Conservation (phyloP, 1,140 invertebrate genomes). For the Dysdera silvatica region DNA sequence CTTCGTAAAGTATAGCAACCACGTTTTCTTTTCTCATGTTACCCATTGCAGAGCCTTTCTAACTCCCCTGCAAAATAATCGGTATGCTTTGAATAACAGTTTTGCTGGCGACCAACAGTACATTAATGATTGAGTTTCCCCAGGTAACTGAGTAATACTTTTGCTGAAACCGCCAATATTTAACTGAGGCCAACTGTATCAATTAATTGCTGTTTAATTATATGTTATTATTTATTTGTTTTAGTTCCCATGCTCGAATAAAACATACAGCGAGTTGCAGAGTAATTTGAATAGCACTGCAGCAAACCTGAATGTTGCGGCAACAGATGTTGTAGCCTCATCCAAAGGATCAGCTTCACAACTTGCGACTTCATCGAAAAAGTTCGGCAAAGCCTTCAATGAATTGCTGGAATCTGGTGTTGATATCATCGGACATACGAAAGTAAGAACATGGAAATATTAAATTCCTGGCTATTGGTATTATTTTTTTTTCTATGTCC, state of each 20-base stretch:
- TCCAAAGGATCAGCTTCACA: slow-evolving; percentile 56
- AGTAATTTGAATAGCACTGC: slow-evolving; percentile 73
- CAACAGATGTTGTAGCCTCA: slow-evolving; percentile 65
- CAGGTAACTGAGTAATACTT: no score
- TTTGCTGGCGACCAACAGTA: no score
- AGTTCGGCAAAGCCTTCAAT: slow-evolving; percentile 68
- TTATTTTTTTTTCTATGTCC: background rate
- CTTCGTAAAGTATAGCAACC: no score
- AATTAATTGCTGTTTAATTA: background rate
- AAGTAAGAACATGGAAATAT: slow-evolving; percentile 38
- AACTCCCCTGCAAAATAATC: no score
- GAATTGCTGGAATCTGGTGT: slow-evolving; percentile 65
- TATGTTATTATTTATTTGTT: background rate
- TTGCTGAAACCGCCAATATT: no score
- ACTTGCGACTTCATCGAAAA: slow-evolving; percentile 62
- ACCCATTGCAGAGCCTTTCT: no score
- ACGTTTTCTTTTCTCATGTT: no score
- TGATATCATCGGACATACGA: slow-evolving; percentile 72
- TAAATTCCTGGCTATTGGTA: background rate
- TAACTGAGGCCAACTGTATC: no score
- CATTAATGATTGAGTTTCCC: no score
- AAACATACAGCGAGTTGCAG: slow-evolving; percentile 74
- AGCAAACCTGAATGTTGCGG: slow-evolving; percentile 68
- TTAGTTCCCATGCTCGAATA: slow-evolving; percentile 58
- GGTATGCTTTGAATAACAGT: no score